Conservation (phyloP, 2,113 vertebrate species). For the Crotalus helleri region DNA sequence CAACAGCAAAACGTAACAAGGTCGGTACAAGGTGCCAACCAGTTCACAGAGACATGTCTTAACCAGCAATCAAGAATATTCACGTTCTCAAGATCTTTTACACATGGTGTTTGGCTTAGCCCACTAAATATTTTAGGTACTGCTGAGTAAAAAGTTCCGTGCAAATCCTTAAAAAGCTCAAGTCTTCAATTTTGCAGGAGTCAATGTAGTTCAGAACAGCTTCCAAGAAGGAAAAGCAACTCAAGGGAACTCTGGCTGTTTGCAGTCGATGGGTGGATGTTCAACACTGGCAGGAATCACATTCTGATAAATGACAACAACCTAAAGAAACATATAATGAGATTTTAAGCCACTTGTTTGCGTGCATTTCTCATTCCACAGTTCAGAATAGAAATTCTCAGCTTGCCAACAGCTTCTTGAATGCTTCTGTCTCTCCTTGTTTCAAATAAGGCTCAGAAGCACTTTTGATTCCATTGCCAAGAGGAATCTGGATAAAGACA, state of each 20-base stretch:
- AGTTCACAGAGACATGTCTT: not conserved
- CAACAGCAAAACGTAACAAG: not conserved
- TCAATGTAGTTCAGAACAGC: not conserved
- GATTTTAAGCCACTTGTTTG: not conserved
- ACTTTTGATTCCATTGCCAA: not conserved
- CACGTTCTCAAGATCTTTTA: not conserved
- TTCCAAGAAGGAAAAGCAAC: no score
- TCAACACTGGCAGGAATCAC: not conserved
- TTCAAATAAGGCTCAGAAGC: not conserved
- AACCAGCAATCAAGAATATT: not conserved
- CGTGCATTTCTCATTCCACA: not conserved
- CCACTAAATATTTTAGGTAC: not conserved
- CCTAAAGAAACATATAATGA: not conserved
- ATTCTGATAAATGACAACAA: conserved; percentile 18
- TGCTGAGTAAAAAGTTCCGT: not conserved
- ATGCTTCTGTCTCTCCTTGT: not conserved
- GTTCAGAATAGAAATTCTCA: not conserved
- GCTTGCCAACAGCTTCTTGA: not conserved
- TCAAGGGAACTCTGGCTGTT: not conserved
- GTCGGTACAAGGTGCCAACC: not conserved
- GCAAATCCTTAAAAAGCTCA: not conserved
- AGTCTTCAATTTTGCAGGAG: not conserved
- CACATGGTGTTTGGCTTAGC: not conserved
- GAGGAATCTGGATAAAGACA: not conserved
- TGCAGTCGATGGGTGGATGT: not conserved